Base-by-base conservation (phyloP, 1,140 invertebrate genomes). In the Scaptomyza montana region DNA sequence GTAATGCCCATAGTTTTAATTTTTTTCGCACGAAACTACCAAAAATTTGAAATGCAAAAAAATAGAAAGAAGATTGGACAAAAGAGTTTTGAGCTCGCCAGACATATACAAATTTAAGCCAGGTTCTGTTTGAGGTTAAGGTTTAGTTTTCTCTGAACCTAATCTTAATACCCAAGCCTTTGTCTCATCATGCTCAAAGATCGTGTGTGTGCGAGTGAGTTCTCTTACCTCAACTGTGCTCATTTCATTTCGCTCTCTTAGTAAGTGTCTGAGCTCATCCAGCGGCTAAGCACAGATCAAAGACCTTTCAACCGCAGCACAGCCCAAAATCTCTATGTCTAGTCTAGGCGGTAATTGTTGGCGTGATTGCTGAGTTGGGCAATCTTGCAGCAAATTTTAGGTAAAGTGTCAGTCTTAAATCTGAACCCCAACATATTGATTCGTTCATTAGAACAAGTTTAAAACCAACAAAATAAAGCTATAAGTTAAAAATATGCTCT, bases 281-380 rank as follows among this genome's bases (percentile, higher is more conserved):
- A 78, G 78, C 54, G 65, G 82, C 82, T 87, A 87, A 86, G 82
- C 82, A 64, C 78, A 87, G 82, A 87, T 86, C 82, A 86, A 87
- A 86, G 82, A 86, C 87, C 82, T 82, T 71, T 78, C 76, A 87
- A 86, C 82, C 82, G 82, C 82, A 87, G 67, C 62, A 64, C 75
- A 49, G 56, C 33, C 25, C 68, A 46, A 70, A 56, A 61, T 62
- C 55, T 50, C 55, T 41, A 69, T 43, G 61, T 43, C 68, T 33
- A 65, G 61, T 43, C 68, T 33, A 65, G 68, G 68, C 61, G 60
- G 59, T 70, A n/a, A 36, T 16, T 45, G 45, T 5, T 61, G 65
- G 67, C 67, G 50, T 69, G 39, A 13, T 53, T 53, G 39, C 47
- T 25, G 43, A 43, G 63, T 66, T 72, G 63, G 55, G 21, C 21